Evolutionary conservation across 2,888 invertebrate genomes (phyloP).

Genomic region (Stenurella melanura): DNA sequence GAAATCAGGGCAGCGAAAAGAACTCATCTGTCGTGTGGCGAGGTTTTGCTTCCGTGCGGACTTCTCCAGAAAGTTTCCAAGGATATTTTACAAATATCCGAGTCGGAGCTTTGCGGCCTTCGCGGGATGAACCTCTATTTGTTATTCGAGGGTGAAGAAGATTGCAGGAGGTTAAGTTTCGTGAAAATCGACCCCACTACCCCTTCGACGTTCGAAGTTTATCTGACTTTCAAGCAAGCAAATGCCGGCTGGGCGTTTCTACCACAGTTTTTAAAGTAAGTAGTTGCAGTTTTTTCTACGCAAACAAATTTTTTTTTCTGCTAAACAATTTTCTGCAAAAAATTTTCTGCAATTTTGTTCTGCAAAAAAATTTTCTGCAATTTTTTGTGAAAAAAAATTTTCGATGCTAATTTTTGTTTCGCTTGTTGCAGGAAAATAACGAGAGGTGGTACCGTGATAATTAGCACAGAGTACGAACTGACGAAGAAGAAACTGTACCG

Average conservation of each 20-base stretch:
- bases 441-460: slow-evolving; percentile 89
- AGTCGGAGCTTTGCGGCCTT: slow-evolving; percentile 92
- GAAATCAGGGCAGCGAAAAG: slow-evolving; percentile 88
- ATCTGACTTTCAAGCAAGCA: slow-evolving; percentile 90
- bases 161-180: slow-evolving; percentile 84
- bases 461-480: slow-evolving; percentile 90
- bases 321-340: slow-evolving; percentile 16
- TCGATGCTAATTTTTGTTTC: slow-evolving; percentile 40
- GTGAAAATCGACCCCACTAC: slow-evolving; percentile 91
- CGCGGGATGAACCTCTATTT: slow-evolving; percentile 89
- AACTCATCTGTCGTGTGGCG: slow-evolving; percentile 87
- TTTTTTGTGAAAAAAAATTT: slow-evolving; percentile 11
- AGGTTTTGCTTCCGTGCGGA: slow-evolving; percentile 89
- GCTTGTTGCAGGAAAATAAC: slow-evolving; percentile 83
- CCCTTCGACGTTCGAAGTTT: slow-evolving; percentile 93
- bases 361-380: no score
- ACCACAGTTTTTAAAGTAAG: slow-evolving; percentile 94
- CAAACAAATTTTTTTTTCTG: slow-evolving; percentile 26
- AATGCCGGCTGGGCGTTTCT: slow-evolving; percentile 90
- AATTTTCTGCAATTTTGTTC: slow-evolving; percentile 36
- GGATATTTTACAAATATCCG: slow-evolving; percentile 87
- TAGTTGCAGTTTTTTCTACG: slow-evolving; percentile 59
- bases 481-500: slow-evolving; percentile 94
- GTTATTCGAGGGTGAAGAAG: slow-evolving; percentile 84
- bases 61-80: slow-evolving; percentile 86